A percentile compares a stretch with the other conserved stretches of the same genome.
Conservation (phyloP, 1,140 invertebrate genomes). For the Wiebesia pumilae region DNA sequence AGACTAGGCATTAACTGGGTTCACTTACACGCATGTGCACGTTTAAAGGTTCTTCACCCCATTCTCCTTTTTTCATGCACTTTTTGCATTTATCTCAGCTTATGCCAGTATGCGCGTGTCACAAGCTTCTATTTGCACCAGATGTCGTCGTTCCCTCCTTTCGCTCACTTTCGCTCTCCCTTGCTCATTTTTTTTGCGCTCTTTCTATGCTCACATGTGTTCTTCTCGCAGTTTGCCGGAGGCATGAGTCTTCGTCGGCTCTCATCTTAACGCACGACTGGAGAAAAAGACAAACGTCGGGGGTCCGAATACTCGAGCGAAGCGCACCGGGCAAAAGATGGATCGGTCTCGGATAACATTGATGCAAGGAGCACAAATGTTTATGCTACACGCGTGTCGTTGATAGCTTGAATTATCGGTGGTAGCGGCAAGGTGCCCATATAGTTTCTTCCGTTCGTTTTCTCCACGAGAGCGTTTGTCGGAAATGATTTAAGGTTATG, state of each 20-base stretch:
- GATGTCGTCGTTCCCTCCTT: slow-evolving; percentile 57
- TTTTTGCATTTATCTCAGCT: slow-evolving; percentile 27
- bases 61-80: slow-evolving; percentile 1
- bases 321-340: slow-evolving; percentile 16
- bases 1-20: neutral
- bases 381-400: slow-evolving; percentile 30
- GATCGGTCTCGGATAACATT: slow-evolving; percentile 33
- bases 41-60: slow-evolving; percentile 35
- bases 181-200: slow-evolving; percentile 48
- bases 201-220: slow-evolving; percentile 5
- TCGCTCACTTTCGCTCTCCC: neutral
- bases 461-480: neutral
- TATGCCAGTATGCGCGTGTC: slow-evolving; percentile 26
- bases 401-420: slow-evolving; percentile 48
- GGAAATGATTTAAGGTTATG: slow-evolving; percentile 36
- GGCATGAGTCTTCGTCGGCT: neutral
- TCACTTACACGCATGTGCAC: neutral
- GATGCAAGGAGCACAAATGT: slow-evolving; percentile 17
- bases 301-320: neutral
- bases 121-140: slow-evolving; percentile 51
- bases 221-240: neutral
- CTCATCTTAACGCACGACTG: neutral
- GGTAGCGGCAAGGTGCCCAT: neutral
- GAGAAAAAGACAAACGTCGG: slow-evolving; percentile 12
- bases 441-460: neutral